Evolutionary conservation across 2,888 invertebrate genomes (phyloP), one percentile per base, ranked within the genome.

Genomic region (Anorthoa munda): DNA sequence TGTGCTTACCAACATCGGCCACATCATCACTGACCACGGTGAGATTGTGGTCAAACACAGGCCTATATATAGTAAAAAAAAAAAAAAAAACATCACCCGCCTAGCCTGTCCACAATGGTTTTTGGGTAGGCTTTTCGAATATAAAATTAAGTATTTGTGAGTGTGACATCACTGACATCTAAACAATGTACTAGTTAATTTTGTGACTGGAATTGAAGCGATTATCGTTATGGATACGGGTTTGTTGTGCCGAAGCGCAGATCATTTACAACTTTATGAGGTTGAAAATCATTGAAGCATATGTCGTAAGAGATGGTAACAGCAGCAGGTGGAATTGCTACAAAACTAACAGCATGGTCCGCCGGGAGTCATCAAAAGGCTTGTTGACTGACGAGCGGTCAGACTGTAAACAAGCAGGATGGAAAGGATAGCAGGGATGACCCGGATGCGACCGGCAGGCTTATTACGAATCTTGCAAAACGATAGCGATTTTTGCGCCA

Each of bases 361-460:
- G n/a, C 18, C n/a, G n/a, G 46, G 51, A 26, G 59, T 53, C 31
- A 68, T 39, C 59, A 59, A 53, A 53, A 26, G 48, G 48, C 39
- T 13, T 59, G 48, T 60, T 60, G 46, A 23, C 31, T 39, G 59
- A 53, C 31, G 75, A 76, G 53, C 48, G 75, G 58, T 75, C 58
- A 66, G 58, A n/a, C 46, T 13, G 39, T 53, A 53, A 53, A 76
- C 53, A 53, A 59, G 51, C 51, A 23, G 31, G 51, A 66, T 58
- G 13, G 21, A 48, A 55, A 53, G 53, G 18, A 58, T 46, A 50
- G 58, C 45, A 58, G n/a, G 7, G 23, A 4, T 53, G 46, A n/a
- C 18, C 18, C 2, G 18, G 13, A 59, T 50, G 21, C 23, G 5
- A 21, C 46, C n/a, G 1, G 7, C 13, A n/a, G 39, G 39, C 9